Base-by-base conservation (phyloP, 2,113 vertebrate genomes). In the Condylura cristata region DNA sequence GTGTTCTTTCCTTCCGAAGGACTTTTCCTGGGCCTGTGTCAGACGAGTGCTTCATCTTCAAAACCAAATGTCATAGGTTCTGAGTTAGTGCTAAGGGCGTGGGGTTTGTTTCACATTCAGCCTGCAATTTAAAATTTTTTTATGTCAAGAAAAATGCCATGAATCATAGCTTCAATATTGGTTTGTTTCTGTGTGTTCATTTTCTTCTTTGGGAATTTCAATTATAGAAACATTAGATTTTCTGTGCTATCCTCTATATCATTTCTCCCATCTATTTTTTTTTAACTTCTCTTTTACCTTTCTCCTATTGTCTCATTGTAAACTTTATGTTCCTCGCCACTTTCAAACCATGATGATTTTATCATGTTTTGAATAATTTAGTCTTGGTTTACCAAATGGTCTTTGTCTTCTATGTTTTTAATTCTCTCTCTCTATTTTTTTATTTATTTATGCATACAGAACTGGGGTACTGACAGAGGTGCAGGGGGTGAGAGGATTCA, bases 351-450 rank as follows among this genome's bases (percentile, higher is more conserved):
- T 66, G 63, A 87, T 34, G 90, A 60, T 86, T 96, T 76, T 60
- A 65, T 48, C 93, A 95, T 84, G 63, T 84, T 90, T 70, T 72
- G 63, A 56, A 30, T 56, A 82, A 76, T 78, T 86, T 37, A 71
- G 53, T 78, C 63, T 87, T 71, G 16, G 24, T 56, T 65, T 90
- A 65, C 74, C 30, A 87, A 92, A 60, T 78, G 74, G 10, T 28
- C 51, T 95, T 61, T 39, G 70, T 56, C 51, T 82, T 79, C 51
- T 53, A 16, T 28, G 32, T 30, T 20, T 17, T 18, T 16, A n/a
- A n/a, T n/a, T n/a, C n/a, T n/a, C n/a, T n/a, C n/a, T n/a, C n/a
- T n/a, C n/a, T n/a, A n/a, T n/a, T n/a, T n/a, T n/a, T n/a, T n/a
- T n/a, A n/a, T n/a, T n/a, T n/a, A n/a, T n/a, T n/a, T n/a, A n/a